phyloP scores from a whole-genome alignment of 2,888 invertebrate genomes.

The Orchestes rusci region DNA sequence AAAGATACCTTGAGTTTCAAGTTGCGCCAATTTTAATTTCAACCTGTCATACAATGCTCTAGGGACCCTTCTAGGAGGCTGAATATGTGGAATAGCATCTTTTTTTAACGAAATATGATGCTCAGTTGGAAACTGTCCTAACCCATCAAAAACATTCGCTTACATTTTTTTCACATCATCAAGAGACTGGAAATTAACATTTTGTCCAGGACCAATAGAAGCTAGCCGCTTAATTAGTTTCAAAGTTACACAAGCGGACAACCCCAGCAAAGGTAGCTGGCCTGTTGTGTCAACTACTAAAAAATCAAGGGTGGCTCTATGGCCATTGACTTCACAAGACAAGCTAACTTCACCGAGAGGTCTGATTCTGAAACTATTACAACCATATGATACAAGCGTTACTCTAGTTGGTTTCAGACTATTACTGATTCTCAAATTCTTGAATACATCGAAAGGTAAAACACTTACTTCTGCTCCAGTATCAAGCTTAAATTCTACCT shows the following conservation, averaged over 20 bases:
- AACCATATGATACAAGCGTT: constrained; percentile 18
- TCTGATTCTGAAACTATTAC: constrained; percentile 16
- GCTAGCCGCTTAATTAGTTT: constrained; percentile 12
- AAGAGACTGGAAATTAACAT: constrained; percentile 7
- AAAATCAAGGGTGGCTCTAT: constrained; percentile 1
- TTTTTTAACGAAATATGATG: constrained; percentile 16
- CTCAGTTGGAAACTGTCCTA: constrained; percentile 15
- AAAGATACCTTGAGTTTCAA: constrained; percentile 4
- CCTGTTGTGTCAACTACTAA: constrained; percentile 13
- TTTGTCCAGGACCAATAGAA: constrained; percentile 1
- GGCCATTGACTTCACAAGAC: constrained; percentile 9
- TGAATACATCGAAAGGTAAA: too few relatives aligned
- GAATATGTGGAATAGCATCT: constrained; percentile 11
- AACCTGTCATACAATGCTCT: constrained; percentile 6
- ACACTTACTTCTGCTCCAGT: too few relatives aligned
- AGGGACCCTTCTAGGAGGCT: constrained; percentile 15
- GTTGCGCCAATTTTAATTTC: constrained; percentile 8
- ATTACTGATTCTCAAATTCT: too few relatives aligned
- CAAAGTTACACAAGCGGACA: constrained; percentile 13
- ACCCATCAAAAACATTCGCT: constrained; percentile 10
- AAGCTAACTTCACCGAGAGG: constrained; percentile 14
- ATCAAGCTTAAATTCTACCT: too few relatives aligned
- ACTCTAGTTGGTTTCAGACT: constrained; percentile 4
- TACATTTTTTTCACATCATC: constrained; percentile 6
- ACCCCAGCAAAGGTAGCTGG: constrained; percentile 15